Evolutionary conservation across 2,113 vertebrate species (phyloP).

Genomic region (Tragelaphus buxtoni): DNA sequence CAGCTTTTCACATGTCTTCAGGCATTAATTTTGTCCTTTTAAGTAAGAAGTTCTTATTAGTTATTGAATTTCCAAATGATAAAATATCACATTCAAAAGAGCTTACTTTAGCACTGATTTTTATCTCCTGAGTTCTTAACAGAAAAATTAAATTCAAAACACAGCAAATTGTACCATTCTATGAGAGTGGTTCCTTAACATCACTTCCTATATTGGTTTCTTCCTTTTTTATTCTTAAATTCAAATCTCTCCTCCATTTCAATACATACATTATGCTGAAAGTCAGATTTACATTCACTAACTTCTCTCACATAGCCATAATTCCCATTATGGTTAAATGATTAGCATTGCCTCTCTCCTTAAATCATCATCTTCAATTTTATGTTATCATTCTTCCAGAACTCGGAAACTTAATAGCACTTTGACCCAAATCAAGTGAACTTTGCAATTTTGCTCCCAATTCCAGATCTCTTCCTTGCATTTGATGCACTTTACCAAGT

Average conservation of each 20-base stretch:
- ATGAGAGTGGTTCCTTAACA: neutral
- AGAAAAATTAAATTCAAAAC: conserved; percentile 61
- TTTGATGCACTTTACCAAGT: neutral
- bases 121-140: conserved; percentile 50
- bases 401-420: neutral
- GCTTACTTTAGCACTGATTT: conserved; percentile 45
- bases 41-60: conserved; percentile 56
- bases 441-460: neutral
- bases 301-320: neutral
- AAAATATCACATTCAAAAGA: conserved; percentile 49
- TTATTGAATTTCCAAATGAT: conserved; percentile 49
- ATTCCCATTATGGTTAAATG: neutral
- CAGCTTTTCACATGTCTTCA: conserved; percentile 16
- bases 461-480: neutral
- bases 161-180: neutral
- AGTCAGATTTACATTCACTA: neutral
- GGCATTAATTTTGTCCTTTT: conserved; percentile 47
- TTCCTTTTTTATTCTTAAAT: neutral
- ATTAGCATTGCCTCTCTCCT: neutral
- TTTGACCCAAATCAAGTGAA: neutral
- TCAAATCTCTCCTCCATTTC: neutral
- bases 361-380: neutral
- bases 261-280: neutral
- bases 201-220: neutral
- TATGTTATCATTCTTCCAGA: neutral